These are phyloP conservation scores for Metalampra italica DNA, from an alignment of 2,888 invertebrate species.

Conservation along the genomic window DNA sequence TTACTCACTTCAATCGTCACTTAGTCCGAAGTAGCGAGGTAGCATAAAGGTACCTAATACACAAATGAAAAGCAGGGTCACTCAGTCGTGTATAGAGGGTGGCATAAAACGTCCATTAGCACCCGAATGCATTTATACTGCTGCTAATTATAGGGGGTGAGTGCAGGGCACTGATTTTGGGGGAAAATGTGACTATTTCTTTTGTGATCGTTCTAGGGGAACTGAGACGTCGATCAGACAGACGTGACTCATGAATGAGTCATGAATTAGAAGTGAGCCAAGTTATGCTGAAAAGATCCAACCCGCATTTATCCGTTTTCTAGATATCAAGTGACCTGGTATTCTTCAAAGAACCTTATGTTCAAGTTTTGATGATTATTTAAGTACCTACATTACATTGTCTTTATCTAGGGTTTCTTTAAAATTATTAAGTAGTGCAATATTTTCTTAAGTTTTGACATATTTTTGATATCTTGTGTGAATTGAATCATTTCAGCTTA, in stretches of 20 bases:
- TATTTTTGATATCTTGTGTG: too few relatives aligned
- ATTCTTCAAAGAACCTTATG: too few relatives aligned
- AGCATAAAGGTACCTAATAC: conserved; percentile 19
- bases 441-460: too few relatives aligned
- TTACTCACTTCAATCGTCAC: neutral
- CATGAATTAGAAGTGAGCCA: too few relatives aligned
- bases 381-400: too few relatives aligned
- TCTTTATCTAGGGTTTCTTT: too few relatives aligned
- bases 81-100: conserved; percentile 25
- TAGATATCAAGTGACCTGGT: too few relatives aligned
- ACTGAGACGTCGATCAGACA: neutral
- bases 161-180: conserved; percentile 8
- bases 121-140: conserved; percentile 39
- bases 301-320: too few relatives aligned
- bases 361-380: too few relatives aligned
- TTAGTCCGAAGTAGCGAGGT: neutral
- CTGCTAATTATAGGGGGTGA: conserved; percentile 40
- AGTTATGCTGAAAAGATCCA: too few relatives aligned
- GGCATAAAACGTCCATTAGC: conserved; percentile 44
- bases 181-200: conserved; percentile 12
- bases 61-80: conserved; percentile 33
- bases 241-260: neutral
- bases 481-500: too few relatives aligned
- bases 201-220: conserved; percentile 10
- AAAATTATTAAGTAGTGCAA: too few relatives aligned